phyloP scores from a whole-genome alignment of 2,797 vertebrate species.

The Myoxocephalus aenaeus region DNA sequence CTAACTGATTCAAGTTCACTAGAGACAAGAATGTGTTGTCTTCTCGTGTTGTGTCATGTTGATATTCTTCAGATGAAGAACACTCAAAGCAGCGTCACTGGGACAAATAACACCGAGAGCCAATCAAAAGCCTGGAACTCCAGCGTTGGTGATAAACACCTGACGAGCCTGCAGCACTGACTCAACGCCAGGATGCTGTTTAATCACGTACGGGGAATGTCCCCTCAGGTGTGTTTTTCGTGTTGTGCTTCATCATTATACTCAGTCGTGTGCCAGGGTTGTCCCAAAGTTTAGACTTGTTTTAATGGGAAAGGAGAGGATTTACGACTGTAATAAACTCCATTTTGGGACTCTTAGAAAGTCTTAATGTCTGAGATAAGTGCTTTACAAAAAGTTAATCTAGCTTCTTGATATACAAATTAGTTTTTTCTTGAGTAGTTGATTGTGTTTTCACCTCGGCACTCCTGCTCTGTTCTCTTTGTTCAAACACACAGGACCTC shows the following conservation, averaged over 20 bases:
- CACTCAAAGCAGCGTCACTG: slow-evolving; percentile 42
- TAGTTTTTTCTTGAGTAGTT: neutral
- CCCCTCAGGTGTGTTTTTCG: slow-evolving; percentile 45
- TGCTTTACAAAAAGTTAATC: neutral
- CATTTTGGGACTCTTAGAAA: neutral
- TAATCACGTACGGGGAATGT: slow-evolving; percentile 59
- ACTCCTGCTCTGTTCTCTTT: neutral
- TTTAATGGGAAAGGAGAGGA: neutral
- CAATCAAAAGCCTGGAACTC: slow-evolving; percentile 39
- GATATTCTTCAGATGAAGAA: slow-evolving; percentile 30
- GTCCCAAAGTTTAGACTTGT: neutral
- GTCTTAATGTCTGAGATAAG: neutral
- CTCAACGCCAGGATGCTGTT: slow-evolving; percentile 52
- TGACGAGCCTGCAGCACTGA: slow-evolving; percentile 51
- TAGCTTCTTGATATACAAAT: neutral
- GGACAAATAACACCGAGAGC: neutral
- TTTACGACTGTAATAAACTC: neutral
- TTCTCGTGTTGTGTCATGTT: slow-evolving; percentile 52
- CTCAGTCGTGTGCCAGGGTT: neutral
- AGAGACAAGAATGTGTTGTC: neutral
- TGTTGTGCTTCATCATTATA: slow-evolving; percentile 16
- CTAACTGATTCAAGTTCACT: neutral
- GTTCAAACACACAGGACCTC: neutral
- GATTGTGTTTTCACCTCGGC: neutral
- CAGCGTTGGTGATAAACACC: slow-evolving; percentile 2